Evolutionary conservation across 1,140 invertebrate genomes (phyloP), one percentile per base, ranked within the genome.

Genomic region (Tetraneura akinire): DNA sequence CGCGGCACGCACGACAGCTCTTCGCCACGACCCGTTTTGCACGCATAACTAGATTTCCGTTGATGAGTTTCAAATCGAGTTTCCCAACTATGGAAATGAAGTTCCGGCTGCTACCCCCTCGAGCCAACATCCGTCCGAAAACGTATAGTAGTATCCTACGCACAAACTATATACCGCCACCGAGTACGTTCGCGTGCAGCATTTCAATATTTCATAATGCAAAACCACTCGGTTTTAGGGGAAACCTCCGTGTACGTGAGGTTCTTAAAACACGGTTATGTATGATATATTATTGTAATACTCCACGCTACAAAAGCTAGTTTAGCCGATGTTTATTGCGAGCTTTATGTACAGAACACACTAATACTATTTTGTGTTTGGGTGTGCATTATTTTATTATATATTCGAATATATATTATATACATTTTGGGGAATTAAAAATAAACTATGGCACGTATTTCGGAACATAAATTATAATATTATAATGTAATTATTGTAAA

Each of bases 31-130:
- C 68, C 80, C 51, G 49, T 51, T 70, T 68, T 64, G 42, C 73
- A 66, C 81, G 49, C 49, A 64, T 81, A 81, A 81, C 81, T 80
- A 74, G 76, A 81, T 81, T 80, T 81, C 81, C 81, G 81, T 80
- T 80, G 81, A 81, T 81, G 81, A 81, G 81, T 81, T 81, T 81
- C 81, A 80, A 80, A 81, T 81, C 81, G 81, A 81, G 81, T 81
- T 78, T 80, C 60, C 81, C 81, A 80, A 51, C 55, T 78, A 78
- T 78, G 81, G 76, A 81, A 81, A 81, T 80, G 73, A 80, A 81
- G 81, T 78, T 60, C 60, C 57, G 76, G 60, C 68, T 18, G 29
- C 57, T 51, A 45, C 55, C 49, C 55, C 55, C 55, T 71, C 64
- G 53, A 80, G 78, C 37, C 51, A 55, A 62, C 66, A 51, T 68